Evolutionary conservation across 1,140 invertebrate species (phyloP).

Genomic region (Aphaenogaster rudis): DNA sequence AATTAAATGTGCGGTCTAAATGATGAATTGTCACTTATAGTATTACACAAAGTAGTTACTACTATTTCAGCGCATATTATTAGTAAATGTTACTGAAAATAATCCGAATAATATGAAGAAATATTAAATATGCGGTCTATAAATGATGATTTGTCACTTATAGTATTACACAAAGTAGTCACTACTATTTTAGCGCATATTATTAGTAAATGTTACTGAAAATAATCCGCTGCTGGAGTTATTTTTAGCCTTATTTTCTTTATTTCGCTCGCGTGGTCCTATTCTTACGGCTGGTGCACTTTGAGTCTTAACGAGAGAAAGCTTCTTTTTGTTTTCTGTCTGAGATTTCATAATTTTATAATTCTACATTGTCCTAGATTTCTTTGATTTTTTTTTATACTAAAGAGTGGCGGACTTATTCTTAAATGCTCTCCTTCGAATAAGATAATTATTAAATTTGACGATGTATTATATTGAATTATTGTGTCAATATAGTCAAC

Average conservation of each 20-base stretch:
- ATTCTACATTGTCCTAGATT: neutral
- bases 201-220: neutral
- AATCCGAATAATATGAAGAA: neutral
- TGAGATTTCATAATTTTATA: conserved; percentile 19
- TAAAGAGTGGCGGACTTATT: neutral
- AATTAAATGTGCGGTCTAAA: conserved; percentile 24
- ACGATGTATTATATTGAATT: neutral
- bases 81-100: neutral
- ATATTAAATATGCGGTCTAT: neutral
- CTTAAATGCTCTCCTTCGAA: neutral
- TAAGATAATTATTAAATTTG: neutral
- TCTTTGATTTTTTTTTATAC: neutral
- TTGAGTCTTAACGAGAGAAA: conserved; percentile 1
- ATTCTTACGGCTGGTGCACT: neutral
- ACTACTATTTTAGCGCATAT: conserved; percentile 48
- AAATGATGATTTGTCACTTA: conserved; percentile 39
- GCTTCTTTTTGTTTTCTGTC: neutral
- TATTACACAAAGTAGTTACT: neutral
- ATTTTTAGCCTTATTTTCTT: neutral
- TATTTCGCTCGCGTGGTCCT: neutral
- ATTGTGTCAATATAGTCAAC: neutral
- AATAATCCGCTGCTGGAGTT: neutral
- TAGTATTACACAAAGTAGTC: neutral
- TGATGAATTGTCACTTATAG: neutral
- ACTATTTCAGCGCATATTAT: conserved; percentile 47